Evolutionary conservation across 2,888 invertebrate species (phyloP).

Genomic region (Nemurella pictetii): DNA sequence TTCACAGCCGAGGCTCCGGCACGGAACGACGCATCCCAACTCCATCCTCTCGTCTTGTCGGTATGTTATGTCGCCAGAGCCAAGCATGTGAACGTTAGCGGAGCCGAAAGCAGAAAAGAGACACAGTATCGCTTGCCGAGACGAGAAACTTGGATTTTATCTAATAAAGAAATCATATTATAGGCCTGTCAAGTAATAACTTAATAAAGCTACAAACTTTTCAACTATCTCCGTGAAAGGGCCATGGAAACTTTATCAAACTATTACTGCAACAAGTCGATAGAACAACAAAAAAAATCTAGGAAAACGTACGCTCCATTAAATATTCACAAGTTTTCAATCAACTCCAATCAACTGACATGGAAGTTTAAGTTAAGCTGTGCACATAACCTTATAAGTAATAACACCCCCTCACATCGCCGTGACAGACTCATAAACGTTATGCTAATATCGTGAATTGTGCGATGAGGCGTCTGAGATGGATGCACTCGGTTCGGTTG

Average conservation of each 20-base stretch:
- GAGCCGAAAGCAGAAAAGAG: not conserved
- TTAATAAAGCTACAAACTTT: not conserved
- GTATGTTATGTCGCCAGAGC: no score
- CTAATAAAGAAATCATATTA: not conserved
- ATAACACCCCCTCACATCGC: not conserved
- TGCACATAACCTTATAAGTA: not conserved
- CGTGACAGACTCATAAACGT: not conserved
- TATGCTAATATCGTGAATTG: not conserved
- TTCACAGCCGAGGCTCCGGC: no score
- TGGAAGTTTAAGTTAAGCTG: not conserved
- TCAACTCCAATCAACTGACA: constrained; percentile 7
- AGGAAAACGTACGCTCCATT: not conserved
- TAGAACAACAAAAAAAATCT: not conserved
- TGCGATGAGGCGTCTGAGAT: not conserved
- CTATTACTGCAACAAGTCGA: not conserved
- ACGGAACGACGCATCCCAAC: no score
- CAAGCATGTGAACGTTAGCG: no score
- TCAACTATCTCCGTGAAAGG: not conserved
- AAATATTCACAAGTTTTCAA: constrained; percentile 15
- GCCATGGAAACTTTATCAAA: not conserved
- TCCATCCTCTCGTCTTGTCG: no score
- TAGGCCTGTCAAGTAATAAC: not conserved
- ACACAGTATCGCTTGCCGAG: not conserved
- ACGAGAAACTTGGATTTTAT: not conserved
- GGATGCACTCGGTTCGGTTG: not conserved